Evolutionary conservation across 2,888 invertebrate genomes (phyloP).

Genomic region (Drosophila formosana): DNA sequence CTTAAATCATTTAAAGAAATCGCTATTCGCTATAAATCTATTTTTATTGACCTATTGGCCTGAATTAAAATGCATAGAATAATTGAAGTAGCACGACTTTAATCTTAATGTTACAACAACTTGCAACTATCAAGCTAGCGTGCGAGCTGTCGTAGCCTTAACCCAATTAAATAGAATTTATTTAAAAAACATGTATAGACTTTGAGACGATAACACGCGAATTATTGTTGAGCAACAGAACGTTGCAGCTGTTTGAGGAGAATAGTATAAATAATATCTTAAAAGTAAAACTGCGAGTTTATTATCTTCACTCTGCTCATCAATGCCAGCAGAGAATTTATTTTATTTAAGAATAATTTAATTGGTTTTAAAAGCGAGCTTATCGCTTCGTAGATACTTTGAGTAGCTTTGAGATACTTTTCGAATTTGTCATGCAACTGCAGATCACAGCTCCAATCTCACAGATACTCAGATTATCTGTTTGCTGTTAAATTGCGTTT

Average conservation of each 20-base stretch:
- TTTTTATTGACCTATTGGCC: constrained; percentile 15
- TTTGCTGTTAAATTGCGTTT: not conserved
- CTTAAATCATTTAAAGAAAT: not conserved
- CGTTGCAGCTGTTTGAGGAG: no score
- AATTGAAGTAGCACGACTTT: not conserved
- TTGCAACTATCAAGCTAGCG: not conserved
- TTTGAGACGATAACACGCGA: not conserved
- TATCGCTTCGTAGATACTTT: not conserved
- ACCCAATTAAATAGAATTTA: constrained; percentile 1
- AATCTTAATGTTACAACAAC: not conserved
- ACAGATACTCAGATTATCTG: not conserved
- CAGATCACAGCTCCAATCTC: not conserved
- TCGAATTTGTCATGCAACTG: not conserved
- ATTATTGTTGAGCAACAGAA: not conserved
- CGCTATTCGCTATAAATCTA: not conserved
- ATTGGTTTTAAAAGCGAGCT: no score
- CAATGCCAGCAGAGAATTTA: no score
- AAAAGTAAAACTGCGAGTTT: not conserved
- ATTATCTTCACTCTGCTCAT: not conserved
- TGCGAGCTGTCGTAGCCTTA: not conserved
- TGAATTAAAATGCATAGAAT: not conserved
- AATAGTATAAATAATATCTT: not conserved
- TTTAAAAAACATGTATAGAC: not conserved
- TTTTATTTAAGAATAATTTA: no score
- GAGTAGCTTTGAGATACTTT: not conserved